Evolutionary conservation across 2,888 invertebrate species (phyloP).

Genomic region (Pterobdella sp.): DNA sequence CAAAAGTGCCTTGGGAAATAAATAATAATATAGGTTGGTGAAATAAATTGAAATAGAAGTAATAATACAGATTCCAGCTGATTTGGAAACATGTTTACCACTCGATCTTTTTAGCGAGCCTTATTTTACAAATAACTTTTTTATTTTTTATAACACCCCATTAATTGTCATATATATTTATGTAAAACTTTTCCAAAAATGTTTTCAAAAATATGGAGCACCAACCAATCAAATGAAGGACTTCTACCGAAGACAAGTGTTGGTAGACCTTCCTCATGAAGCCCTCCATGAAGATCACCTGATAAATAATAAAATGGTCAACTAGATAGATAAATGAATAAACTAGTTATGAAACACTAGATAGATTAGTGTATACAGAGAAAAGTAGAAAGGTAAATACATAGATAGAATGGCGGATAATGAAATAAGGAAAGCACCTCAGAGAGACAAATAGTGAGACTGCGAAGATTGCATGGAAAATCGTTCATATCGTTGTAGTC

Average conservation of each 20-base stretch:
- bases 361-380: background rate
- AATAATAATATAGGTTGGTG: background rate
- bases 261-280: conserved; percentile 99
- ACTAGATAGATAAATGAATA: background rate
- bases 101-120: background rate
- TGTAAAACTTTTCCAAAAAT: too few relatives aligned
- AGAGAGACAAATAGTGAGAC: conserved; percentile 89
- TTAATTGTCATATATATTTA: too few relatives aligned
- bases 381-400: background rate
- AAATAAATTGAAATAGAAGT: too few relatives aligned
- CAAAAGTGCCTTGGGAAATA: conserved; percentile 53
- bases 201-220: too few relatives aligned
- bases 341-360: background rate
- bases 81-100: too few relatives aligned
- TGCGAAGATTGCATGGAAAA: conserved; percentile 90
- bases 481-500: conserved; percentile 98
- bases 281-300: conserved; percentile 97
- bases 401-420: background rate
- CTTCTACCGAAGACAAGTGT: conserved; percentile 94
- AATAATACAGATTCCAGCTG: too few relatives aligned
- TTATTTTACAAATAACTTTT: background rate
- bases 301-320: background rate
- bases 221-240: conserved; percentile 85
- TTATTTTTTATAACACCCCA: too few relatives aligned
- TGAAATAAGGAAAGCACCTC: conserved; percentile 56